Evolutionary conservation across 1,140 invertebrate genomes (phyloP).

Genomic region (Bombus polaris): DNA sequence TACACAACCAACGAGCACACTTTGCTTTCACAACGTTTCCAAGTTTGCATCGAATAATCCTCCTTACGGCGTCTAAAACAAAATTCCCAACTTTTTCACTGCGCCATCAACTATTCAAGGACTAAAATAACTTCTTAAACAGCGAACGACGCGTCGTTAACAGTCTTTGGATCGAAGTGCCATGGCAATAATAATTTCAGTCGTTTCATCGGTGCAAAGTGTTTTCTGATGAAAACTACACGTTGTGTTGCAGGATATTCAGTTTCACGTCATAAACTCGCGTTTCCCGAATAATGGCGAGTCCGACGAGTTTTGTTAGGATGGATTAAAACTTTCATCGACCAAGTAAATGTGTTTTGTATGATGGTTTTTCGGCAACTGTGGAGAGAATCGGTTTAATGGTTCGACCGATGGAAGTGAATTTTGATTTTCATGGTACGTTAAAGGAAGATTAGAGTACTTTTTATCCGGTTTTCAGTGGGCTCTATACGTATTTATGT

Average conservation of each 20-base stretch:
- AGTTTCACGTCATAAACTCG: background rate
- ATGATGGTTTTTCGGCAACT: background rate
- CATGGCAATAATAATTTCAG: constrained; percentile 46
- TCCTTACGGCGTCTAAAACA: background rate
- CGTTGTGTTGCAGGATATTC: background rate
- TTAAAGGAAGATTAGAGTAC: background rate
- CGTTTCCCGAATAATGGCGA: background rate
- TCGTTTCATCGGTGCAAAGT: background rate
- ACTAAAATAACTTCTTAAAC: background rate
- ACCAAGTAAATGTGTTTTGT: background rate
- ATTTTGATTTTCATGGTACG: background rate
- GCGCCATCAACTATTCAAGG: background rate
- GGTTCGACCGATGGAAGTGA: background rate
- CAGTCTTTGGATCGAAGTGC: background rate
- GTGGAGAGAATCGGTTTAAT: background rate
- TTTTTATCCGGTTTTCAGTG: background rate
- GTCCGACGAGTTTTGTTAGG: background rate
- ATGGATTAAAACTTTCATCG: background rate
- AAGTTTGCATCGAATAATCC: background rate
- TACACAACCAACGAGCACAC: background rate
- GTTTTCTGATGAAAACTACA: background rate
- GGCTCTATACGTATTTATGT: background rate
- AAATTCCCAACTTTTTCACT: background rate
- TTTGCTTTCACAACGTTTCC: background rate
- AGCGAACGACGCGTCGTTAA: constrained; percentile 9